Evolutionary conservation across 1,140 invertebrate genomes (phyloP).

Genomic region (Copidosoma floridanum): DNA sequence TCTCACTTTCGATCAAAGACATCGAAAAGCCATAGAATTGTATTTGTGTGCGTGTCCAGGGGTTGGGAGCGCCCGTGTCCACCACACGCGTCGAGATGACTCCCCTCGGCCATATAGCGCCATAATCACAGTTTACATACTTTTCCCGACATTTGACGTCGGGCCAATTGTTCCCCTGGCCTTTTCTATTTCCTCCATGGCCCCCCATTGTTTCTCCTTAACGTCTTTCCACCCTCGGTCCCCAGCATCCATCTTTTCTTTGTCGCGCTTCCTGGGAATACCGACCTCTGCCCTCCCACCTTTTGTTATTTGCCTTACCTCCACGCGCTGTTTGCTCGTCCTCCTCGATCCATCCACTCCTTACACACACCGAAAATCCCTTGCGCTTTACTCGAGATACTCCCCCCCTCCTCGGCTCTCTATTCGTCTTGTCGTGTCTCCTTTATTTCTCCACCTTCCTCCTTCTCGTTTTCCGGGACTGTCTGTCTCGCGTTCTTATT

Average conservation of each 20-base stretch:
- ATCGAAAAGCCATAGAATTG: too few relatives aligned
- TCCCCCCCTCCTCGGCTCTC: not conserved
- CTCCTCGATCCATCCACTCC: too few relatives aligned
- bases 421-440: not conserved
- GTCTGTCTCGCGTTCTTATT: not conserved
- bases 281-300: not conserved
- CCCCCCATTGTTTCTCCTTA: slow-evolving; percentile 9
- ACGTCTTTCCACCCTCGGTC: slow-evolving; percentile 1
- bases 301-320: slow-evolving; percentile 19
- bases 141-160: slow-evolving; percentile 14
- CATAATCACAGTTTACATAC: slow-evolving; percentile 21
- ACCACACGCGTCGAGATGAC: too few relatives aligned
- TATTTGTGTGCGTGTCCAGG: too few relatives aligned
- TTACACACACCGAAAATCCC: slow-evolving; percentile 7
- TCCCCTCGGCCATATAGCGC: too few relatives aligned
- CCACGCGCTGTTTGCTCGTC: slow-evolving; percentile 6
- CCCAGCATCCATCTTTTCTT: slow-evolving; percentile 24
- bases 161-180: slow-evolving; percentile 12
- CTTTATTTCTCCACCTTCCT: slow-evolving; percentile 9
- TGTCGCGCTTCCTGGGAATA: not conserved
- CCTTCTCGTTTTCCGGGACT: not conserved
- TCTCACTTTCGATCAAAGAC: not conserved
- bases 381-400: too few relatives aligned
- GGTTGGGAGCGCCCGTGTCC: too few relatives aligned
- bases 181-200: slow-evolving; percentile 10